Evolutionary conservation across 2,113 vertebrate species (phyloP), one percentile per base, ranked within the genome.

Genomic region (Saguinus imperator): DNA sequence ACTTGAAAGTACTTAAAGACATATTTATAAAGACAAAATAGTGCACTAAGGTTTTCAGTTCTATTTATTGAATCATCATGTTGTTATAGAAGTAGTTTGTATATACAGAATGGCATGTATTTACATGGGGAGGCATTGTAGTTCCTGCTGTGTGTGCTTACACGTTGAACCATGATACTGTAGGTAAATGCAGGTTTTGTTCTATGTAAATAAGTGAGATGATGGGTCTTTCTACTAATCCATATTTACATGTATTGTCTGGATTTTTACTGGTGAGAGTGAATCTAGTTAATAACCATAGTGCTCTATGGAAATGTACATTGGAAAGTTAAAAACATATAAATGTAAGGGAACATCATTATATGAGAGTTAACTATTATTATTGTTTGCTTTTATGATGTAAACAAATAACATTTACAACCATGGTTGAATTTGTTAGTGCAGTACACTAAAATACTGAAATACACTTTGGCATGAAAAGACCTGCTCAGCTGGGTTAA

Each of bases 161-260:
- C 20, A 70, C 35, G 43, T 61, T 94, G 82, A 95, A 76, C 72
- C 68, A 87, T 11, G 5, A 16, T 48, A 80, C 43, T 66, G 45
- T 91, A 97, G 92, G 96, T 86, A 97, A 98, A 97, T 96, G 55
- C 25, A 88, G 90, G 72, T 70, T 97, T 96, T 79, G 16, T 87
- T 77, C 82, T 91, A 97, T 97, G 97, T 95, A 97, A 97, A 97
- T 97, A 91, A 88, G 73, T 91, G 55, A 96, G 43, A 88, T 40
- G 83, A 85, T 58, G 27, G 13, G 17, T 91, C 83, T 96, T 96
- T 94, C 91, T 68, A 87, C 94, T 95, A 97, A 97, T 94, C 95
- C 91, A 50, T 50, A 97, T 96, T 97, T 96, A 84, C 91, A 95
- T 96, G 43, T 23, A 72, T 87, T 92, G 91, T 77, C 48, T 90